Evolutionary conservation across 2,797 vertebrate species (phyloP), one percentile per base, ranked within the genome.

Genomic region (Neosilurus mollespiculum): DNA sequence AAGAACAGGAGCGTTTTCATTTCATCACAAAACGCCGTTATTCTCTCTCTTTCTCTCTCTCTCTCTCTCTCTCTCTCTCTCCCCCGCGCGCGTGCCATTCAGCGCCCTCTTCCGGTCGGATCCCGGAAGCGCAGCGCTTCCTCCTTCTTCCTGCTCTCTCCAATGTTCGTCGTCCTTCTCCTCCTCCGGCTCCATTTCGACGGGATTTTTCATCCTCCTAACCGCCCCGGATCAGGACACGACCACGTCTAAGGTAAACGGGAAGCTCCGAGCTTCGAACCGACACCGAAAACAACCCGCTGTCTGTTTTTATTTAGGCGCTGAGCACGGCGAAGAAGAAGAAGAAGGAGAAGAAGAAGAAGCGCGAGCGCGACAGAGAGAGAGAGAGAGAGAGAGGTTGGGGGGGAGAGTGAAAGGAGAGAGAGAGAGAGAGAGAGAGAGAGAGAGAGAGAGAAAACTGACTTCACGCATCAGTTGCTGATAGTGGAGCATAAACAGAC

Each of bases 401-500:
- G n/a, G n/a, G n/a, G n/a, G n/a, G n/a, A n/a, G n/a, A n/a, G n/a
- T n/a, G n/a, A n/a, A n/a, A n/a, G n/a, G n/a, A n/a, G n/a, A 37
- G 49, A 9, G n/a, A 10, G 51, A 87, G 90, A 89, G n/a, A 54
- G 70, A 54, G 51, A 54, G 49, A 73, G 51, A 67, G 6, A 37
- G 56, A 77, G 75, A 59, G 30, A 77, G 54, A 77, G 56, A 61
- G 54, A 34, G 75, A 58, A 54, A 91, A 91, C 89, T 89, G 94
- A 95, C 93, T 92, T 94, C 94, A 93, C 93, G 94, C 95, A 95
- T 95, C 95, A 93, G 94, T 94, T 93, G 91, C 92, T 90, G 91
- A 91, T 90, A 89, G 86, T 88, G 91, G 92, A 92, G 92, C 91
- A 91, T 87, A 93, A 91, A 91, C 92, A 92, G 89, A 92, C 92